Evolutionary conservation across 53 echinoderm and acorn worm species (phyloP), one percentile per base, ranked within the genome.

Genomic region (Luidia sarsii): DNA sequence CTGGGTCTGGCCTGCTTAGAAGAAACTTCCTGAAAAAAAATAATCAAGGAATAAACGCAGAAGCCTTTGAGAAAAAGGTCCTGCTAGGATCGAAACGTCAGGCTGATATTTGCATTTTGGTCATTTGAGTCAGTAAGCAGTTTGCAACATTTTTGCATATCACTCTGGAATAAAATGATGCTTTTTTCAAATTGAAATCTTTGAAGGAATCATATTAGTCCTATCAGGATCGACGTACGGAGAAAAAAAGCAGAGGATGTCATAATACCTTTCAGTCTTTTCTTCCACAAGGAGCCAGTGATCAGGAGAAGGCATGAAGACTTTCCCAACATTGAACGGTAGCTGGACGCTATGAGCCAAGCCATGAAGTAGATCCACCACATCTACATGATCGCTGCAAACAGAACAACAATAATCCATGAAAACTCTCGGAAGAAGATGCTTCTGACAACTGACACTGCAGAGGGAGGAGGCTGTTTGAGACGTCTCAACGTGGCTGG

Each of bases 331-430:
- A 19, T 94, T 81, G 43, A 99, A 61, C 2, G 99, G 99, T 1
- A 99, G 89, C 24, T 94, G 82, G 22, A 99, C 30, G 19, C 89
- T 89, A 57, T 91, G 82, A 5, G 90, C 94, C 16, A 67, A 55
- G 36, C 94, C 94, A 70, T 91, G 83, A 73, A 94, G 37, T 0
- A 99, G 68, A 67, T 99, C 94, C n/a, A 99, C 65, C 45, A 86
- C 86, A 48, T 99, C 91, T 23, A 99, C 49, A 23, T 68, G 89
- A 50, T 48, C 80, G 35, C 92, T 92, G 82, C 3, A 68, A 67
- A 39, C 25, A 20, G 23, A 22, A 2, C 22, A 53, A 27, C 21
- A 8, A 1, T 48, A 22, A 22, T 13, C 41, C 41, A n/a, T n/a
- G n/a, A n/a, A n/a, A n/a, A n/a, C n/a, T n/a, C n/a, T n/a, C n/a